Conservation (phyloP, 2,113 vertebrate species). For the Macquaria australasica region DNA sequence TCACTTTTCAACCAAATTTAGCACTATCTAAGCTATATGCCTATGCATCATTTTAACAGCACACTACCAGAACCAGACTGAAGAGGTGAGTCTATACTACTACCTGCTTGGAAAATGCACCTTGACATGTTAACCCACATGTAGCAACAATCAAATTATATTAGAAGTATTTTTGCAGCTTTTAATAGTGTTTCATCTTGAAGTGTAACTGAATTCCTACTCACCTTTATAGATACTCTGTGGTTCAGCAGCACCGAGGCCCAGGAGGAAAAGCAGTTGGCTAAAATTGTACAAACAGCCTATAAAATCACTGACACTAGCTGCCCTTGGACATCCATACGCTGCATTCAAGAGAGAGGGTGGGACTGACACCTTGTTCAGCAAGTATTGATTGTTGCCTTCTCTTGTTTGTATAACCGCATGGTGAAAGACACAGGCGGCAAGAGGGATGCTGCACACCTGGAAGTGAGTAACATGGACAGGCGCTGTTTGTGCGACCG, state of each 20-base stretch:
- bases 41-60: neutral
- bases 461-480: neutral
- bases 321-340: conserved; percentile 4
- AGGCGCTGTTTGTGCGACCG: neutral
- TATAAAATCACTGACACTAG: conserved; percentile 1
- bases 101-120: neutral
- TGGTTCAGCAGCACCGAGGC: neutral
- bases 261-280: neutral
- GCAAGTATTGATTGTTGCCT: conserved; percentile 16
- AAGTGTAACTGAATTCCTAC: neutral
- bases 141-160: neutral
- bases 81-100: neutral
- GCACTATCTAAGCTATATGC: no score
- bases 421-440: neutral
- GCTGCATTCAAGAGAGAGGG: neutral
- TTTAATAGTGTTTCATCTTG: neutral
- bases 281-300: conserved; percentile 6
- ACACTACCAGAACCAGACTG: neutral
- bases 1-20: neutral
- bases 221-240: neutral
- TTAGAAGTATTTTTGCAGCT: neutral
- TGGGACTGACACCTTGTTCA: conserved; percentile 7
- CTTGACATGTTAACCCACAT: neutral
- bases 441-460: neutral
- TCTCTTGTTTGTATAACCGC: neutral